phyloP scores from a whole-genome alignment of 1,140 invertebrate species.

The Chironomus tepperi region DNA sequence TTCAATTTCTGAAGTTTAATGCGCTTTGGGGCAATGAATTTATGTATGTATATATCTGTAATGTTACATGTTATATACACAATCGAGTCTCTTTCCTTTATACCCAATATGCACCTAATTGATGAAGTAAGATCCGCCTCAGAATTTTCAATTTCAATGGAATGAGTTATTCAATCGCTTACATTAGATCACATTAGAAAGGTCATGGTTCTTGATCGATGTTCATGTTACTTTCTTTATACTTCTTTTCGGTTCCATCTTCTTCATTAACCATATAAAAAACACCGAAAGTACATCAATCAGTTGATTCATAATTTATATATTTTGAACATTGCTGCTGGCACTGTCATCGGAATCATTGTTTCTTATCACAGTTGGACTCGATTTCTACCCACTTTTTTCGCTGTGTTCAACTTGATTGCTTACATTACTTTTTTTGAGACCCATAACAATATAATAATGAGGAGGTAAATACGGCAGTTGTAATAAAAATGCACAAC shows the following conservation, averaged over 20 bases:
- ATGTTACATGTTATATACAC: not conserved
- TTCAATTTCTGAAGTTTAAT: not conserved
- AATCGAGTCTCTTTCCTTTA: not conserved
- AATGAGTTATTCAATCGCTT: slow-evolving; percentile 3
- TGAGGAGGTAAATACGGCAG: not conserved
- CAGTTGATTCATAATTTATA: not conserved
- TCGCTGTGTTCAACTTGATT: too few relatives aligned
- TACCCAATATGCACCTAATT: not conserved
- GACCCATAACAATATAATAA: too few relatives aligned
- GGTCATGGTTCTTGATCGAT: not conserved
- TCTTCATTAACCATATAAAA: not conserved
- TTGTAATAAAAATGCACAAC: not conserved
- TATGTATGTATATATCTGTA: not conserved
- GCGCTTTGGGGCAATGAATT: not conserved
- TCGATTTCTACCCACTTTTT: too few relatives aligned
- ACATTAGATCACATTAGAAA: not conserved
- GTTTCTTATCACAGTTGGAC: not conserved
- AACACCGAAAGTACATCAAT: not conserved
- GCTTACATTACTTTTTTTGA: too few relatives aligned
- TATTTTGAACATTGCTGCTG: not conserved
- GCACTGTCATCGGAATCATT: not conserved
- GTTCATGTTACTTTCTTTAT: not conserved
- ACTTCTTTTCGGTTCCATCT: not conserved
- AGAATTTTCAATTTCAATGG: not conserved
- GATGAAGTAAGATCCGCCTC: not conserved